Conservation (phyloP, 2,888 invertebrate species). For the Pristionchus exspectatus region DNA sequence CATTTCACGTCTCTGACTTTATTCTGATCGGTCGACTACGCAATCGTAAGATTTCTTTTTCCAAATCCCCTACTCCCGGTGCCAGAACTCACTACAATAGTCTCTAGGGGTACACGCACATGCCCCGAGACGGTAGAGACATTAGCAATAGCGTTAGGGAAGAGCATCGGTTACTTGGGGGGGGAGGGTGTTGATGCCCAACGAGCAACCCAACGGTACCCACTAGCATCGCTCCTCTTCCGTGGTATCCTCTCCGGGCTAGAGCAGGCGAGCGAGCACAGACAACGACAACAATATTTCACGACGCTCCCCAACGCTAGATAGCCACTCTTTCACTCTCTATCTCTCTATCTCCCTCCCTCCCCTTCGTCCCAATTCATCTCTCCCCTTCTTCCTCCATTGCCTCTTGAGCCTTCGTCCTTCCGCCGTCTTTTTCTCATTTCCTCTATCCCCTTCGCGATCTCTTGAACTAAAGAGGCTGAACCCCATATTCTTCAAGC, state of each 20-base stretch:
- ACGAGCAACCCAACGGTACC: background rate
- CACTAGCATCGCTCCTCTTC: background rate
- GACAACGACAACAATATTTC: background rate
- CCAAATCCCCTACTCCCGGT: no score
- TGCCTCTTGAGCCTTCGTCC: background rate
- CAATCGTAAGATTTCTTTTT: no score
- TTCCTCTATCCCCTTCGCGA: background rate
- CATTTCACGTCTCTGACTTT: background rate
- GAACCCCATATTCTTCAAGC: background rate
- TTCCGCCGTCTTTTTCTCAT: slow-evolving; percentile 29
- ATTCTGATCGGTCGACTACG: background rate
- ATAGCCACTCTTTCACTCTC: background rate
- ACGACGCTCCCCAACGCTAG: background rate
- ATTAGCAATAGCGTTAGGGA: no score
- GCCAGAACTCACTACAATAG: background rate
- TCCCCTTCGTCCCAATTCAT: slow-evolving; percentile 14
- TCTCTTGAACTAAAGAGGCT: background rate
- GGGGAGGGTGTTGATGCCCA: no score
- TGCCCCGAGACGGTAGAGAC: no score
- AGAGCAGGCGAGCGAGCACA: background rate
- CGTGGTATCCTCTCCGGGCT: background rate
- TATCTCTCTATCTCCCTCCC: background rate
- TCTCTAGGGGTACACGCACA: no score
- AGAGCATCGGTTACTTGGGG: no score
- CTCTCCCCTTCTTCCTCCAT: background rate